phyloP scores from a whole-genome alignment of 2,113 vertebrate genomes.

The Lepus americanus region DNA sequence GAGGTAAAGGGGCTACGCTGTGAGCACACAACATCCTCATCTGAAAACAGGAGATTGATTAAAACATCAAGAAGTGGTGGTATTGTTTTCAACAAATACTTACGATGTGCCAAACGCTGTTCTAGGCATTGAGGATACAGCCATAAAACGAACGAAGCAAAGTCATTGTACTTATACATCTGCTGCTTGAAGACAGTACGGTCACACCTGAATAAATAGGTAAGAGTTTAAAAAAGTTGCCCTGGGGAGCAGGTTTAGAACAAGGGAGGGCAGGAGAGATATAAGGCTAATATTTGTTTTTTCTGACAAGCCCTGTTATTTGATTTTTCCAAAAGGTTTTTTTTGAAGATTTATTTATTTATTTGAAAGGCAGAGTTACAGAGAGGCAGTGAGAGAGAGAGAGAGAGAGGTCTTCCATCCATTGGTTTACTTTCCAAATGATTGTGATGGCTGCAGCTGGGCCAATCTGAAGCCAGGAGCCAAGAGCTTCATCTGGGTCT shows the following conservation, averaged over 20 bases:
- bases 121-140: neutral
- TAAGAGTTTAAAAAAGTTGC: slow-evolving; percentile 10
- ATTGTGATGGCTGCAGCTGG: no score
- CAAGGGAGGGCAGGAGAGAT: neutral
- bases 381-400: no score
- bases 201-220: slow-evolving; percentile 20
- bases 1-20: neutral
- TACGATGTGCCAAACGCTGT: neutral
- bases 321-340: neutral
- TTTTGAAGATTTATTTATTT: neutral
- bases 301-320: neutral
- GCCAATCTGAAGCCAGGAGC: no score
- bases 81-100: slow-evolving; percentile 41
- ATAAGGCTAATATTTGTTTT: neutral
- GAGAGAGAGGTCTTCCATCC: no score
- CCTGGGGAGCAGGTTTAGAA: neutral
- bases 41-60: neutral
- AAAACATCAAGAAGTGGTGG: neutral
- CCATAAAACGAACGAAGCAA: slow-evolving; percentile 1
- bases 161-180: neutral
- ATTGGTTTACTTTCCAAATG: no score
- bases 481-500: no score
- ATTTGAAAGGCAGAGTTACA: no score
- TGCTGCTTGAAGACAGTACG: neutral
- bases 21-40: neutral